Percentiles rank a stretch among this genome's conserved stretches.
Evolutionary conservation across 2,797 vertebrate species (phyloP).

Genomic region (Anabas testudineus): DNA sequence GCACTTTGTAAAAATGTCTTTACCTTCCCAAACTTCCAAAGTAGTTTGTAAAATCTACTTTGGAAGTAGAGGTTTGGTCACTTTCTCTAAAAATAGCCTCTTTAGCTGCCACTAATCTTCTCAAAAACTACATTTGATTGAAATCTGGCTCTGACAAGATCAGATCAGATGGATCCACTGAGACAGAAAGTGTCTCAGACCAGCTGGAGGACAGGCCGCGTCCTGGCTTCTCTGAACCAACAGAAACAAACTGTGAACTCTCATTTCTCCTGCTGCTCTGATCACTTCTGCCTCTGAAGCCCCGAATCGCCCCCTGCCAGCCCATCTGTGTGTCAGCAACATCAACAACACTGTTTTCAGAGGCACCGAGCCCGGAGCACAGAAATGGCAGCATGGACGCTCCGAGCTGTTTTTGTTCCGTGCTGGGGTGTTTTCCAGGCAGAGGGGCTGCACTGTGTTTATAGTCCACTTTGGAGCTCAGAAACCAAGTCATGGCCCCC

Average conservation of each 20-base stretch:
- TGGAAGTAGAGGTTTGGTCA: no score
- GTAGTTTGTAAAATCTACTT: no score
- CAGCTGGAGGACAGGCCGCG: slow-evolving; percentile 23
- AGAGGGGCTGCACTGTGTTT: slow-evolving; percentile 14
- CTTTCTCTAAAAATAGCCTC: no score
- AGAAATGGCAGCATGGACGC: background rate
- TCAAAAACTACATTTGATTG: no score
- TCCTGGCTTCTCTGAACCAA: slow-evolving; percentile 23
- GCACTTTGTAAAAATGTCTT: no score
- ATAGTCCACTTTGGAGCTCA: slow-evolving; percentile 11
- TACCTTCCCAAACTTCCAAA: no score
- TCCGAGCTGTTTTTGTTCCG: background rate
- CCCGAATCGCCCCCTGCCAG: no score
- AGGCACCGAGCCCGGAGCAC: background rate
- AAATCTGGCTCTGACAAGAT: no score
- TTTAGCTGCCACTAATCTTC: no score
- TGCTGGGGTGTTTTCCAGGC: slow-evolving; percentile 11
- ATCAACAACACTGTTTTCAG: background rate
- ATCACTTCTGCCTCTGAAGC: background rate
- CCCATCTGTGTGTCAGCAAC: no score
- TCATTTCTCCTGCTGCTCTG: background rate
- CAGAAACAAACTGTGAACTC: slow-evolving; percentile 23
- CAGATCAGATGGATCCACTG: no score
- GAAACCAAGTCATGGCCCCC: background rate
- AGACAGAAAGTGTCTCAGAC: no score